These are phyloP conservation scores for Zoanthus solanderi DNA, from an alignment of 92 coral and sea anemone species.

Conservation along the genomic window DNA sequence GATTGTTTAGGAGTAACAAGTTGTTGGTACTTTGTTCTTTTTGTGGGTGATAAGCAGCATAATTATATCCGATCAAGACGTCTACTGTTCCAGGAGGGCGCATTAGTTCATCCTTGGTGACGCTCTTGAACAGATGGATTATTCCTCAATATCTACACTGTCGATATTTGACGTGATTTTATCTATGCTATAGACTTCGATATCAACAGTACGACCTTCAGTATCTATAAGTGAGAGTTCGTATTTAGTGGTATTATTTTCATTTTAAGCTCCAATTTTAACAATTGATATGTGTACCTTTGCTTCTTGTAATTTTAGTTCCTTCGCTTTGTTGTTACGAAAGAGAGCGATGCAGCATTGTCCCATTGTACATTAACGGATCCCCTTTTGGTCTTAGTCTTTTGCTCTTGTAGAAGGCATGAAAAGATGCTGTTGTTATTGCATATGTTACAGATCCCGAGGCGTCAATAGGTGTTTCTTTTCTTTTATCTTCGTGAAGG, in stretches of 20 bases:
- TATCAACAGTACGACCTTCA: conserved; percentile 46
- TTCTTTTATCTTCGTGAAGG: conserved; percentile 22
- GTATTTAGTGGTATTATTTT: conserved; percentile 58
- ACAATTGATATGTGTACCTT: conserved; percentile 53
- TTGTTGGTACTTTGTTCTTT: conserved; percentile 18
- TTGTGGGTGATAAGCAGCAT: conserved; percentile 50
- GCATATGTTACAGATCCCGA: not conserved
- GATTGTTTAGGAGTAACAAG: conserved; percentile 15
- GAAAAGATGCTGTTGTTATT: conserved; percentile 18
- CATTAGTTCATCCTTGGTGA: not conserved
- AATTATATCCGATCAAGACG: conserved; percentile 38
- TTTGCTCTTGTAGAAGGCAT: conserved; percentile 55
- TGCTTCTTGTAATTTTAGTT: conserved; percentile 51
- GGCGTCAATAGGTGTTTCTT: not conserved
- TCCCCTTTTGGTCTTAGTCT: conserved; percentile 49
- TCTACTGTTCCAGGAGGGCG: conserved; percentile 51
- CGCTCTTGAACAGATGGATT: conserved; percentile 24
- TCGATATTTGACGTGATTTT: conserved; percentile 66
- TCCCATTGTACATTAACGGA: conserved; percentile 61
- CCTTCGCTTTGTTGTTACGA: conserved; percentile 58
- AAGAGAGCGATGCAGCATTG: conserved; percentile 59
- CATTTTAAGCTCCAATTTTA: conserved; percentile 57
- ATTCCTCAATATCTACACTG: conserved; percentile 49
- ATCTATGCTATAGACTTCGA: conserved; percentile 62
- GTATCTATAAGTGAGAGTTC: conserved; percentile 64